Percentiles rank a stretch among this genome's conserved stretches.
phyloP scores from a whole-genome alignment of 2,113 vertebrate species.

The Lycaon pictus region DNA sequence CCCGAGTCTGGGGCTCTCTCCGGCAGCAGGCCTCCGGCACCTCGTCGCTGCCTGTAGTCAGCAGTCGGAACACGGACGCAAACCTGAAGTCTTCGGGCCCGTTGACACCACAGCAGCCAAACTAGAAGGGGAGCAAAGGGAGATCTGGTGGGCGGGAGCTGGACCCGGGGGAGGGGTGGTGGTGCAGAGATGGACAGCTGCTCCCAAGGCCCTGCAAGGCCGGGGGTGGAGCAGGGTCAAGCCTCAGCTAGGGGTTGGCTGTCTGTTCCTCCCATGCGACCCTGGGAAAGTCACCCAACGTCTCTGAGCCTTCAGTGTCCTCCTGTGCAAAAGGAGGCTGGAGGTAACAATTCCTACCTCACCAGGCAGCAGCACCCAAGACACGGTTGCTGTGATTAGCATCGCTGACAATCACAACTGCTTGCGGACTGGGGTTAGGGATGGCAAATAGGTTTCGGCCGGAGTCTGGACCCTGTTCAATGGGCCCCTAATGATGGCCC shows the following conservation, averaged over 20 bases:
- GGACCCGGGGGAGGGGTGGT: neutral
- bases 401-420: rapidly evolving
- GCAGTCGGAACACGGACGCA: slow-evolving; percentile 85
- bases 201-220: neutral
- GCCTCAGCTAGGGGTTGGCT: neutral
- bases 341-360: neutral
- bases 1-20: slow-evolving; percentile 87
- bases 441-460: neutral
- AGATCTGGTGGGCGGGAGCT: neutral
- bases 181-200: no score
- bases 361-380: rapidly evolving
- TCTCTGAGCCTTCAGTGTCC: neutral
- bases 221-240: rapidly evolving
- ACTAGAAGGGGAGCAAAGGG: slow-evolving; percentile 86
- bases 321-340: neutral
- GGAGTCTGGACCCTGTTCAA: rapidly evolving
- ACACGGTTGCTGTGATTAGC: rapidly evolving
- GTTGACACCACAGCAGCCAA: slow-evolving; percentile 95
- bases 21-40: slow-evolving; percentile 94
- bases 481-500: neutral
- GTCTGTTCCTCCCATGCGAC: neutral
- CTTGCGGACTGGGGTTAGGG: neutral
- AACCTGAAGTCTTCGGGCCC: slow-evolving; percentile 94
- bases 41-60: slow-evolving; percentile 74
- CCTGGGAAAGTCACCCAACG: rapidly evolving